Conservation (phyloP, 2,797 vertebrate species). For the Schizopygopsis malacanthus region DNA sequence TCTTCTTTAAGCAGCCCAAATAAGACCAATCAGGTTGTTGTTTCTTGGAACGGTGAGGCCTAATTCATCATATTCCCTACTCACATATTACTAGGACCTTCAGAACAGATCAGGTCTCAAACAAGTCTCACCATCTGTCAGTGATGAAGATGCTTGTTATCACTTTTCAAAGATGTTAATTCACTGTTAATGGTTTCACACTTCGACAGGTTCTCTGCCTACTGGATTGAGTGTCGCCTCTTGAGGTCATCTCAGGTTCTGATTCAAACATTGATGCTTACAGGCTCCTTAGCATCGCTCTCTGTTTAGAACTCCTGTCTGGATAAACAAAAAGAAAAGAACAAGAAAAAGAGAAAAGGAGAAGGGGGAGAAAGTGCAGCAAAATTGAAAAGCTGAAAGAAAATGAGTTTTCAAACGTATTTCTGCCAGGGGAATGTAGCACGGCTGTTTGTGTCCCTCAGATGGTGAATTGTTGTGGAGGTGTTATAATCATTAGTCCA, state of each 20-base stretch:
- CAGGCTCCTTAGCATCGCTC: conserved; percentile 16
- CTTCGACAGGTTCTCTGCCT: conserved; percentile 4
- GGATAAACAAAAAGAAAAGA: conserved; percentile 46
- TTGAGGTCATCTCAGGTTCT: conserved; percentile 12
- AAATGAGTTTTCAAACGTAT: conserved; percentile 67
- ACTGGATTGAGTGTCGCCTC: neutral
- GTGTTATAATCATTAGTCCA: conserved; percentile 62
- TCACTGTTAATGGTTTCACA: conserved; percentile 14
- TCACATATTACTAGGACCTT: neutral
- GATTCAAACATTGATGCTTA: conserved; percentile 19
- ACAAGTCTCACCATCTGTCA: conserved; percentile 53
- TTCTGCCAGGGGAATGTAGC: conserved; percentile 59
- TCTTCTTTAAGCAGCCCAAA: neutral
- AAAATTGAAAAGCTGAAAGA: conserved; percentile 69
- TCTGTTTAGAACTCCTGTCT: conserved; percentile 58
- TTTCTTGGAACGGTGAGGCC: neutral
- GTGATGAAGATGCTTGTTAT: conserved; percentile 23
- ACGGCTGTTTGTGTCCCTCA: conserved; percentile 58
- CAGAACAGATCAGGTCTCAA: conserved; percentile 60
- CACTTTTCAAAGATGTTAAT: conserved; percentile 38
- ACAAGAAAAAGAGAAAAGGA: conserved; percentile 23
- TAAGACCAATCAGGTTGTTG: neutral
- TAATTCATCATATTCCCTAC: too few species aligned
- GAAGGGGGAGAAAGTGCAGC: conserved; percentile 32
- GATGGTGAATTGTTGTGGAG: conserved; percentile 61